Evolutionary conservation across 2,888 invertebrate species (phyloP).

Genomic region (Diarsia brunnea): DNA sequence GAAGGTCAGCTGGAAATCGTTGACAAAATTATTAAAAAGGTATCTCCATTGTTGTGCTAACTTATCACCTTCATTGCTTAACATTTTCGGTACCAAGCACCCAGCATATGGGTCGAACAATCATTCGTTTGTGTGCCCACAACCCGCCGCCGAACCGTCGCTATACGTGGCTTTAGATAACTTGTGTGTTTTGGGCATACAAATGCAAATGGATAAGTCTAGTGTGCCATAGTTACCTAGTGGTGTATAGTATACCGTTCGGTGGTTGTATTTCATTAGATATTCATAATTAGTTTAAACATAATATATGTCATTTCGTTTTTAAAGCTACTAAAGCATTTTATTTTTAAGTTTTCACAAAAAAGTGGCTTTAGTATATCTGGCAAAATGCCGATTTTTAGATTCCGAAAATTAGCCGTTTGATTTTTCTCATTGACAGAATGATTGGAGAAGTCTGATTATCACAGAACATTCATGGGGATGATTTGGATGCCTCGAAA

Average conservation of each 20-base stretch:
- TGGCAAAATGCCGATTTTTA: neutral
- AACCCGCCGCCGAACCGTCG: too few species aligned
- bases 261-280: slow-evolving; percentile 9
- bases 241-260: slow-evolving; percentile 7
- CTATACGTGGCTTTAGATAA: too few species aligned
- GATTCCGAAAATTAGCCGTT: neutral
- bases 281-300: neutral
- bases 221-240: slow-evolving; percentile 1
- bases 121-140: too few species aligned
- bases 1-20: slow-evolving; percentile 80
- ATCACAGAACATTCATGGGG: too few species aligned
- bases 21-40: slow-evolving; percentile 89
- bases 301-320: slow-evolving; percentile 13
- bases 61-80: slow-evolving; percentile 31
- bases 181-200: too few species aligned
- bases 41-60: slow-evolving; percentile 63
- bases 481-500: too few species aligned
- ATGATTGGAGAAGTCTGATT: neutral
- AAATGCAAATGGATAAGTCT: too few species aligned
- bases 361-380: neutral
- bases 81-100: slow-evolving; percentile 1
- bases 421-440: neutral
- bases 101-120: too few species aligned
- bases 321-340: slow-evolving; percentile 3
- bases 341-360: neutral